Evolutionary conservation across 2,113 vertebrate species (phyloP), one percentile per base, ranked within the genome.

Genomic region (Caretta caretta): DNA sequence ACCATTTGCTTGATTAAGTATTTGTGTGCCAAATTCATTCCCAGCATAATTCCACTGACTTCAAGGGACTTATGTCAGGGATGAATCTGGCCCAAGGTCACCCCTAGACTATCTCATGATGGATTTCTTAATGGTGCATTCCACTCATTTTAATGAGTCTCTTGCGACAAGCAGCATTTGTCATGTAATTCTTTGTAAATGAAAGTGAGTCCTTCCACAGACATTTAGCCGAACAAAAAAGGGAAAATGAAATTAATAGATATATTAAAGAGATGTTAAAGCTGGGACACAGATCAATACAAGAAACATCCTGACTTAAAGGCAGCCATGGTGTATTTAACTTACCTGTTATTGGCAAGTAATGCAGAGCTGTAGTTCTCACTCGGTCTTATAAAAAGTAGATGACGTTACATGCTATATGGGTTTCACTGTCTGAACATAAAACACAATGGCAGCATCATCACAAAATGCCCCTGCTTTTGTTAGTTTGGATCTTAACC

Each of bases 381-480:
- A 93, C 78, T 87, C 83, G 53, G 90, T 93, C 92, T 87, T 90
- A 79, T 91, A 57, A 91, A 80, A 57, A 88, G 48, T 2, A 83
- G 85, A 75, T 53, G 54, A 87, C 49, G 53, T 83, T 90, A 82
- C 69, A 46, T 49, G 76, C 54, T 42, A 25, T n/a, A 4, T 8
- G 56, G 83, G 49, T 13, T 79, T 81, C 80, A 89, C 10, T 92
- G 46, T 80, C 79, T 90, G 92, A 69, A 54, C 42, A 81, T 59
- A 87, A 49, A 86, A 29, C 48, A 91, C 91, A 57, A 84, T 57
- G 53, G 84, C 57, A 87, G 65, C 89, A 57, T 72, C 62, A 24
- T n/a, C 17, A 76, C 79, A 88, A 94, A 96, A 86, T 93, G 90
- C 90, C 91, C 46, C 56, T 92, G 79, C 87, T 95, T 90, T 86